phyloP scores from a whole-genome alignment of 2,797 vertebrate species.

The Schizopygopsis malacanthus region DNA sequence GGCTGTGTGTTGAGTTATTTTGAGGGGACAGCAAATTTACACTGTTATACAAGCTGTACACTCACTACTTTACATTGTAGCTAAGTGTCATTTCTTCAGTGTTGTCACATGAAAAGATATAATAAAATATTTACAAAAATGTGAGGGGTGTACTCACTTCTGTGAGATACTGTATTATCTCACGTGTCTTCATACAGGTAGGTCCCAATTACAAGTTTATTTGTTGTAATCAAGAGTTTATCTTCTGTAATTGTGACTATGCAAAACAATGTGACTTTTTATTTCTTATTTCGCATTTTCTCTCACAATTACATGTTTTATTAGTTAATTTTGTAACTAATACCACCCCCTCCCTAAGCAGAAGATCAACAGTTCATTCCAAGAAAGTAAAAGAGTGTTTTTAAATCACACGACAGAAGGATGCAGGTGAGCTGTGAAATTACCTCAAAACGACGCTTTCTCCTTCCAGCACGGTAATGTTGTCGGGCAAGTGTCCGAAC shows the following conservation, averaged over 20 bases:
- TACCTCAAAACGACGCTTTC: conserved; percentile 90
- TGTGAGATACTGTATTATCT: too few species aligned
- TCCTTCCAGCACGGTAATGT: conserved; percentile 91
- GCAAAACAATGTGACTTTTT: neutral
- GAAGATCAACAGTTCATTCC: neutral
- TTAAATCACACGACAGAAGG: neutral
- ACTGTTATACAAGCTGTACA: too few species aligned
- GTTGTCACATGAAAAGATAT: too few species aligned
- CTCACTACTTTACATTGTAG: too few species aligned
- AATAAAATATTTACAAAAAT: too few species aligned
- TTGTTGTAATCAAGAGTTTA: neutral
- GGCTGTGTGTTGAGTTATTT: too few species aligned
- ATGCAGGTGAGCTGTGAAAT: conserved; percentile 67
- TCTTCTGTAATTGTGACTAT: neutral
- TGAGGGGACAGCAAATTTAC: too few species aligned
- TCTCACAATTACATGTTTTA: neutral
- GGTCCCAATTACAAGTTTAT: neutral
- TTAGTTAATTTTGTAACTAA: neutral
- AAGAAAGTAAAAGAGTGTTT: neutral
- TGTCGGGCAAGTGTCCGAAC: conserved; percentile 86
- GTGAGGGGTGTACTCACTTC: too few species aligned
- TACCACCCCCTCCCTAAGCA: neutral
- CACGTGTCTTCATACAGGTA: neutral
- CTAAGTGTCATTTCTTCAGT: too few species aligned
- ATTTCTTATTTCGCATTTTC: neutral